These are phyloP conservation scores for Motacilla tschutschensis DNA, from an alignment of 2,113 vertebrate species.

Conservation along the genomic window DNA sequence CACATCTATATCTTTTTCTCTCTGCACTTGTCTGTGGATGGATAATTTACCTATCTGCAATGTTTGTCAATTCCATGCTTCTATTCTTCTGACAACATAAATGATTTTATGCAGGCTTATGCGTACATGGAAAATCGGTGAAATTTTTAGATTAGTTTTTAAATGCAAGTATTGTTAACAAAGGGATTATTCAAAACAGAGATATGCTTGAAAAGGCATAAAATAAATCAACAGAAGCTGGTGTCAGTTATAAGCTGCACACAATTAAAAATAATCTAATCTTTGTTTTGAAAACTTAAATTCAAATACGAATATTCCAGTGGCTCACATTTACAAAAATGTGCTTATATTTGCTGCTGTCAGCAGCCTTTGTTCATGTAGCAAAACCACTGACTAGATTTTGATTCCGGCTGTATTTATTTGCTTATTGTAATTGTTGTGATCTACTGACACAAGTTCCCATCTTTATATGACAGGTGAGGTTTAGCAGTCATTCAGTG, in stretches of 20 bases:
- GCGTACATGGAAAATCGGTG: not conserved
- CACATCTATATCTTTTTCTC: not conserved
- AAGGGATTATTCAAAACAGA: not conserved
- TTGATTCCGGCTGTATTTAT: slow-evolving; percentile 47
- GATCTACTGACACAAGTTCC: slow-evolving; percentile 11
- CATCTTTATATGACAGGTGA: not conserved
- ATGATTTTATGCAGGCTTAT: not conserved
- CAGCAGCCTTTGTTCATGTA: not conserved
- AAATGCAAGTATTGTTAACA: not conserved
- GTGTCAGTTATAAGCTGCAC: slow-evolving; percentile 1
- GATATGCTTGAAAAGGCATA: not conserved
- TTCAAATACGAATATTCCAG: not conserved
- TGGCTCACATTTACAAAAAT: not conserved
- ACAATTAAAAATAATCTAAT: slow-evolving; percentile 11
- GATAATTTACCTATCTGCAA: not conserved
- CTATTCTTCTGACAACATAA: not conserved
- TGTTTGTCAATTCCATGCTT: not conserved
- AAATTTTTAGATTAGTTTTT: not conserved
- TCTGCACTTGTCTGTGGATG: not conserved
- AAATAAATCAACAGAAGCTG: slow-evolving; percentile 14
- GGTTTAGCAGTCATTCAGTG: not conserved
- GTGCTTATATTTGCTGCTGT: slow-evolving; percentile 12
- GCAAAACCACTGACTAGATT: not conserved
- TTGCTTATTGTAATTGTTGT: slow-evolving; percentile 17
- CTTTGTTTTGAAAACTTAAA: slow-evolving; percentile 34